These are phyloP conservation scores for Drosophila lini DNA, from an alignment of 1,140 invertebrate species.

Conservation along the genomic window DNA sequence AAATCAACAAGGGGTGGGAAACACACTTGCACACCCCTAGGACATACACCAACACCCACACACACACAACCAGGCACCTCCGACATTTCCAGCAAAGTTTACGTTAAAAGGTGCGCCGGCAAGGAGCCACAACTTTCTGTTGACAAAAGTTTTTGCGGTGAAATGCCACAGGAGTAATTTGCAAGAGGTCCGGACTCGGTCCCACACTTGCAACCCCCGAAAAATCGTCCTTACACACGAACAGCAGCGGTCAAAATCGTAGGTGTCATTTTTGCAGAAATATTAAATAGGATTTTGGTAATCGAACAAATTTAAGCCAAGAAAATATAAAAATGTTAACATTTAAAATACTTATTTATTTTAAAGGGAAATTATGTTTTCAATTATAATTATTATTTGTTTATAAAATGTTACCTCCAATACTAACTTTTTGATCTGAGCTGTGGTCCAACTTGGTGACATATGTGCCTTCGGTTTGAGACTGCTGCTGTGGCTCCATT, in stretches of 20 bases:
- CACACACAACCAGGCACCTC: conserved; percentile 38
- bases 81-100: conserved; percentile 63
- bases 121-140: conserved; percentile 75
- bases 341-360: not conserved
- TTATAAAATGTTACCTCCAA: too few relatives aligned
- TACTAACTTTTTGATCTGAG: not conserved
- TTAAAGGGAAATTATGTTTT: too few relatives aligned
- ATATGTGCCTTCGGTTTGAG: conserved; percentile 70
- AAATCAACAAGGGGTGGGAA: conserved; percentile 60
- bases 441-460: conserved; percentile 35
- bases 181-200: conserved; percentile 52
- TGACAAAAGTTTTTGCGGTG: conserved; percentile 82
- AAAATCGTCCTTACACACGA: conserved; percentile 31
- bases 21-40: conserved; percentile 3
- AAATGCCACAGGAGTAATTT: conserved; percentile 83
- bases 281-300: not conserved
- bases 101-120: conserved; percentile 62
- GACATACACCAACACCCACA: not conserved
- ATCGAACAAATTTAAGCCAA: not conserved
- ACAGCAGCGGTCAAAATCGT: conserved; percentile 22
- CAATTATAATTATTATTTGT: too few relatives aligned
- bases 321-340: not conserved
- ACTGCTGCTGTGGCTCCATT: conserved; percentile 69
- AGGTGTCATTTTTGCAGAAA: not conserved
- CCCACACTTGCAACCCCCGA: conserved; percentile 1